Evolutionary conservation across 2,797 vertebrate species (phyloP).

Genomic region (Bryconaethiops microstoma): DNA sequence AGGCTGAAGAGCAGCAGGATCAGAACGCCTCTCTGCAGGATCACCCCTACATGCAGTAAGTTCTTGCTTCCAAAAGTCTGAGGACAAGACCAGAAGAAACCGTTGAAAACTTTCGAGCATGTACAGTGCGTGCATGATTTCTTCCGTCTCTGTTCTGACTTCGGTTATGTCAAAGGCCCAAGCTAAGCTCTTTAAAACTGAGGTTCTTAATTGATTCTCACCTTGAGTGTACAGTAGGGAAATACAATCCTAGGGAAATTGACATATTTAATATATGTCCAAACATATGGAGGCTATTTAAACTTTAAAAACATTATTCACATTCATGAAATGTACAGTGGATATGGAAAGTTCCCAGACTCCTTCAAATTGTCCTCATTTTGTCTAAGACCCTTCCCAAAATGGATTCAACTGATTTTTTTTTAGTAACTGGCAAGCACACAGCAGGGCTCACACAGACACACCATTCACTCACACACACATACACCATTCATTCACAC

Average conservation of each 20-base stretch:
- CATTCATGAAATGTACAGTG: too few species aligned
- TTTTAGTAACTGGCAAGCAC: too few species aligned
- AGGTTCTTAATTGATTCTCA: neutral
- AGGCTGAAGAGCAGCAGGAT: constrained; percentile 88
- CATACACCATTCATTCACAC: too few species aligned
- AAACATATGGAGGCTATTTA: neutral
- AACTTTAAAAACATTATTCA: too few species aligned
- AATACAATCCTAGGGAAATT: too few species aligned
- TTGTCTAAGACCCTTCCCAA: too few species aligned
- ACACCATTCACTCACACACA: too few species aligned
- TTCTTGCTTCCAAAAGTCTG: constrained; percentile 89
- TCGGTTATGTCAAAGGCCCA: neutral
- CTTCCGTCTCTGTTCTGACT: neutral
- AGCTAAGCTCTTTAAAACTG: neutral
- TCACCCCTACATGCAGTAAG: constrained; percentile 84
- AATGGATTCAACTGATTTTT: too few species aligned
- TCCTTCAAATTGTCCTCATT: too few species aligned
- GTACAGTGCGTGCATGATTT: neutral
- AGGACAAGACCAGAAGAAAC: constrained; percentile 21
- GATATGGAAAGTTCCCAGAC: too few species aligned
- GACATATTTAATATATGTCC: too few species aligned
- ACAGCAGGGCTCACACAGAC: too few species aligned
- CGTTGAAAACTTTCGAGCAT: neutral
- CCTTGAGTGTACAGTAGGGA: neutral
- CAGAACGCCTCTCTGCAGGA: constrained; percentile 83